Conservation (phyloP, 2,797 vertebrate species). For the Enteromius anoplus region DNA sequence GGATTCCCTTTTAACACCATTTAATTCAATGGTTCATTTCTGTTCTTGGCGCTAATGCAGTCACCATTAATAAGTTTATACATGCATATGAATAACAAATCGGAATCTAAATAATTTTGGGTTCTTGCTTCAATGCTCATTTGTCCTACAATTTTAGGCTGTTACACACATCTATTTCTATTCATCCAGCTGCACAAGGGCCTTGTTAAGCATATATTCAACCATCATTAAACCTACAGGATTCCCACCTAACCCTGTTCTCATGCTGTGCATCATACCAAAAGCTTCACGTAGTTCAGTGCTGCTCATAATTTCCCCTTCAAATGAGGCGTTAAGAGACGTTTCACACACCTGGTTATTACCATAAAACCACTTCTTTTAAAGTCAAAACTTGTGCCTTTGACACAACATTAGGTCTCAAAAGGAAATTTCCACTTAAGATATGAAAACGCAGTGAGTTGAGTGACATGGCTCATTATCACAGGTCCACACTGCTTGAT, state of each 20-base stretch:
- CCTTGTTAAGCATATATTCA: conserved; percentile 9
- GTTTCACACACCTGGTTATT: conserved; percentile 48
- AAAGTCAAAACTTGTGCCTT: conserved; percentile 32
- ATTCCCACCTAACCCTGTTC: conserved; percentile 28
- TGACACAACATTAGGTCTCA: conserved; percentile 40
- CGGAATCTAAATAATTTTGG: neutral
- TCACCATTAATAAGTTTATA: neutral
- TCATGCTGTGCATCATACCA: conserved; percentile 22
- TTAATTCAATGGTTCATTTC: neutral
- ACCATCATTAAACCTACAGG: conserved; percentile 13
- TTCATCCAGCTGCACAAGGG: conserved; percentile 1
- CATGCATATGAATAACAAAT: neutral
- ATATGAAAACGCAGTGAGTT: conserved; percentile 17
- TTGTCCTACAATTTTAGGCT: conserved; percentile 8
- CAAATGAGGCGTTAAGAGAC: conserved; percentile 50
- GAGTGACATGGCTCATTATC: conserved; percentile 39
- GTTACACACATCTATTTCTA: neutral
- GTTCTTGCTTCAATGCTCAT: conserved; percentile 42
- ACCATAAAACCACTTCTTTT: conserved; percentile 47
- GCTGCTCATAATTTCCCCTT: conserved; percentile 32
- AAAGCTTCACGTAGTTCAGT: conserved; percentile 16
- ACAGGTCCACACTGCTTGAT: conserved; percentile 31
- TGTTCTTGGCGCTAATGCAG: neutral
- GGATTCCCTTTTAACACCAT: neutral
- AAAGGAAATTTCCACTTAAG: conserved; percentile 30